Evolutionary conservation across 1,140 invertebrate species (phyloP).

Genomic region (Semibalanus balanoides): DNA sequence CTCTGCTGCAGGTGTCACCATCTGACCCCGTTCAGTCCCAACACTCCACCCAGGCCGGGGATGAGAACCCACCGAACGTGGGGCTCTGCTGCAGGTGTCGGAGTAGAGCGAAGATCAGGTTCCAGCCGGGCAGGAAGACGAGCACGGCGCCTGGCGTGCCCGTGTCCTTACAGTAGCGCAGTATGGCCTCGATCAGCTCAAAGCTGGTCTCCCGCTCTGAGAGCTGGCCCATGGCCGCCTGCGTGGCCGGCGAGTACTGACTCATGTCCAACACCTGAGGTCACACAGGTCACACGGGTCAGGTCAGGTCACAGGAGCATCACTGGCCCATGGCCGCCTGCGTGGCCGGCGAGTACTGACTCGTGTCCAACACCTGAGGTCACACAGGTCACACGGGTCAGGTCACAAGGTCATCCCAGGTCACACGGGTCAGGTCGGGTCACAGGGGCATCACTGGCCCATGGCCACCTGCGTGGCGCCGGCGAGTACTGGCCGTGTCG

Average conservation of each 20-base stretch:
- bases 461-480: slow-evolving; percentile 53
- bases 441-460: no score
- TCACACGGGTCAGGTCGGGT: no score
- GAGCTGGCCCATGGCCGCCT: slow-evolving; percentile 52
- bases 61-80: slow-evolving; percentile 50
- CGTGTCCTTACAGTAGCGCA: slow-evolving; percentile 57
- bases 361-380: slow-evolving; percentile 25
- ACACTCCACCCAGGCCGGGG: neutral
- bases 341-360: slow-evolving; percentile 40
- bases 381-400: slow-evolving; percentile 36
- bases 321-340: slow-evolving; percentile 50
- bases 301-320: no score
- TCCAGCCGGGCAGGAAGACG: slow-evolving; percentile 88
- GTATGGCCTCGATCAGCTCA: slow-evolving; percentile 70
- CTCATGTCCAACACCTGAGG: slow-evolving; percentile 25
- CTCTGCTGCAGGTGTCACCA: no score
- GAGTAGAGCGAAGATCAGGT: slow-evolving; percentile 81
- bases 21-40: no score
- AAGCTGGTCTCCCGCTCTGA: slow-evolving; percentile 83
- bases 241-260: slow-evolving; percentile 42
- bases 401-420: no score
- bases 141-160: slow-evolving; percentile 67
- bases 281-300: slow-evolving; percentile 38
- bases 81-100: slow-evolving; percentile 63
- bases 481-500: slow-evolving; percentile 28